Conservation (phyloP, 2,888 invertebrate species). For the Drosophila mimetica region DNA sequence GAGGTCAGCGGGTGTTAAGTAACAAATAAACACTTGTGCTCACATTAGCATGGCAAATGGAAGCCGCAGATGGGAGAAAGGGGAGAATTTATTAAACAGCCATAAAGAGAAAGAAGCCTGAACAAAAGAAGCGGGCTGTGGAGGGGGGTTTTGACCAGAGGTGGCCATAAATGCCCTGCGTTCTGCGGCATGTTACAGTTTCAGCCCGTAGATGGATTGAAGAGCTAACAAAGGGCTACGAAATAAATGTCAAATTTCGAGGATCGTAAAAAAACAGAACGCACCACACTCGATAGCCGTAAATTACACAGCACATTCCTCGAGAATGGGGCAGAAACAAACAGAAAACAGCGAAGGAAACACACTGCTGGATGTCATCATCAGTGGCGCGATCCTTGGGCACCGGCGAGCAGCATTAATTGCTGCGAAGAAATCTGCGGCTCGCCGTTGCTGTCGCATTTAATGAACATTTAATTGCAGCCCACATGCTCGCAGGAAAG, state of each 20-base stretch:
- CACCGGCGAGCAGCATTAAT: slow-evolving; percentile 51
- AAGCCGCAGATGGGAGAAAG: slow-evolving; percentile 24
- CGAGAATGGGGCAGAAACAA: slow-evolving; percentile 3
- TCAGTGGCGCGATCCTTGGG: slow-evolving; percentile 57
- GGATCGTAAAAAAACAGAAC: slow-evolving; percentile 65
- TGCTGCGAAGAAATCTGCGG: slow-evolving; percentile 63
- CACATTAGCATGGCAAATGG: slow-evolving; percentile 66
- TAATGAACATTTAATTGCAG: slow-evolving; percentile 78
- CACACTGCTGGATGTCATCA: slow-evolving; percentile 66
- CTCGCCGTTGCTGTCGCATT: slow-evolving; percentile 69
- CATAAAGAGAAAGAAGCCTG: slow-evolving; percentile 48
- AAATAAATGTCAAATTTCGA: slow-evolving; percentile 71
- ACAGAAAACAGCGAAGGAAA: slow-evolving; percentile 3
- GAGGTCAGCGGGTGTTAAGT: slow-evolving; percentile 73
- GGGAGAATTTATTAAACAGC: slow-evolving; percentile 61
- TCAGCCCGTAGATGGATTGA: slow-evolving; percentile 1
- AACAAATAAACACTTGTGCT: slow-evolving; percentile 79
- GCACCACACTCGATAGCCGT: slow-evolving; percentile 55
- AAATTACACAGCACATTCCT: slow-evolving; percentile 72
- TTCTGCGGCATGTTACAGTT: slow-evolving; percentile 53
- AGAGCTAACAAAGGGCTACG: slow-evolving; percentile 26
- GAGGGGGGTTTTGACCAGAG: not conserved
- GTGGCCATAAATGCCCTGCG: slow-evolving; percentile 1
- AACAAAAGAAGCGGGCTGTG: slow-evolving; percentile 17
- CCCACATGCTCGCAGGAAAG: slow-evolving; percentile 62